phyloP scores from a whole-genome alignment of 2,113 vertebrate species.

The Calypte anna region DNA sequence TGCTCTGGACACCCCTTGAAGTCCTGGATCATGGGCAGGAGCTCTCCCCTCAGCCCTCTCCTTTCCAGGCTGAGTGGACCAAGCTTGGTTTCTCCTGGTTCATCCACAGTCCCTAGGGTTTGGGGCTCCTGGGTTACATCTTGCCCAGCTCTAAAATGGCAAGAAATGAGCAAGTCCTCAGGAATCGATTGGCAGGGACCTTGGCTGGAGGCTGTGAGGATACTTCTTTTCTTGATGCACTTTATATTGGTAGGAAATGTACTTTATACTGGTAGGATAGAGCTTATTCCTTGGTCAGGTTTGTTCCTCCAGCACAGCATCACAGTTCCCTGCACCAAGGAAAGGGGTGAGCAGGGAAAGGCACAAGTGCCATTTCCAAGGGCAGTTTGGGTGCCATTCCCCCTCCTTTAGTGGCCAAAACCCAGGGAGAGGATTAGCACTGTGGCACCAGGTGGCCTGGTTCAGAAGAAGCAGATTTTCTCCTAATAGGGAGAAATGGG shows the following conservation, averaged over 20 bases:
- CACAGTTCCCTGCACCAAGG: rapidly evolving
- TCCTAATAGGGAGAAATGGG: neutral
- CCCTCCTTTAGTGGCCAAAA: neutral
- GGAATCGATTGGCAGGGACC: rapidly evolving
- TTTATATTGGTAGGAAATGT: neutral
- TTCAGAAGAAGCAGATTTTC: slow-evolving; percentile 15
- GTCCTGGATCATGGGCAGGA: no score
- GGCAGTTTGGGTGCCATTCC: neutral
- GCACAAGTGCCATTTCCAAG: neutral
- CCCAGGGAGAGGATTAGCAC: neutral
- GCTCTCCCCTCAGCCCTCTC: no score
- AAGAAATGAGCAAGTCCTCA: neutral
- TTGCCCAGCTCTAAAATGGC: neutral
- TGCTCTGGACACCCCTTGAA: no score
- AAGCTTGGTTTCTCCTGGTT: neutral
- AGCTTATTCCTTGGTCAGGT: neutral
- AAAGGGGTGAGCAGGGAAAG: neutral
- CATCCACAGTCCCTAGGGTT: neutral
- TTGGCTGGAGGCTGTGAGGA: rapidly evolving
- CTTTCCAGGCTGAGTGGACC: no score
- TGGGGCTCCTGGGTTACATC: no score
- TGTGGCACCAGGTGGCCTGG: neutral
- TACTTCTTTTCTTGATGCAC: no score
- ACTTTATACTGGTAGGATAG: neutral
- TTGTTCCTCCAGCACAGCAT: neutral